Evolutionary conservation across 2,113 vertebrate genomes (phyloP), one percentile per base, ranked within the genome.

Genomic region (Ctenomys sociabilis): DNA sequence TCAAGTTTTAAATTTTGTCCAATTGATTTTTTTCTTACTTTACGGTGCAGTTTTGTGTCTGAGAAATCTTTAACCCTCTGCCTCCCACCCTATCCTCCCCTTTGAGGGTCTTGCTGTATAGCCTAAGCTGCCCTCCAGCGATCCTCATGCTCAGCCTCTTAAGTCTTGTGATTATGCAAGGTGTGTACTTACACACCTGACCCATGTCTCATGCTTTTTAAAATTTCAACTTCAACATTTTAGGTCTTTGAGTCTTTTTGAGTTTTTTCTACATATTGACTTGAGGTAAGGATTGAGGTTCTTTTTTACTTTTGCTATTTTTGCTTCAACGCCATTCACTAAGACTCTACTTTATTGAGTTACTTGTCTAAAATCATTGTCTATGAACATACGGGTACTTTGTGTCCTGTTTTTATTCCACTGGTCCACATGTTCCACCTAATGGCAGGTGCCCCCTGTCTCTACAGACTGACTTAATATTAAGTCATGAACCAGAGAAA

Each of bases 1-100:
- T 83, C 26, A 91, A 59, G 4, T 49, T 95, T 94, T 89, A 49
- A 52, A 92, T 90, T 89, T 93, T 89, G 66, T 49, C 37, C 8
- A 52, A 2, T 17, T 19, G 7, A 17, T 63, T 86, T 85, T 82
- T 78, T 49, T 49, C 32, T 88, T 66, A 49, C 92, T 90, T 81
- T 90, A 87, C 70, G 83, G 30, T 16, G 75, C 91, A 83, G 37
- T 72, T 87, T 43, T 90, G 19, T 70, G 5, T 95, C 86, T 84
- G 43, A 80, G 85, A 90, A 77, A 72, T 82, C 52, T 40, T 91
- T 26, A 86, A 92, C 5, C 45, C 14, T 32, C 43, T 77, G 59
- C 59, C 43, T 3, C 43, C 5, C 28, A 30, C 43, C 17, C 43
- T 28, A 26, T 16, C 43, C 75, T 49, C 28, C 28, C 37, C 64